Base-by-base conservation (phyloP, 2,797 vertebrate genomes). In the Dromococcyx pavoninus region DNA sequence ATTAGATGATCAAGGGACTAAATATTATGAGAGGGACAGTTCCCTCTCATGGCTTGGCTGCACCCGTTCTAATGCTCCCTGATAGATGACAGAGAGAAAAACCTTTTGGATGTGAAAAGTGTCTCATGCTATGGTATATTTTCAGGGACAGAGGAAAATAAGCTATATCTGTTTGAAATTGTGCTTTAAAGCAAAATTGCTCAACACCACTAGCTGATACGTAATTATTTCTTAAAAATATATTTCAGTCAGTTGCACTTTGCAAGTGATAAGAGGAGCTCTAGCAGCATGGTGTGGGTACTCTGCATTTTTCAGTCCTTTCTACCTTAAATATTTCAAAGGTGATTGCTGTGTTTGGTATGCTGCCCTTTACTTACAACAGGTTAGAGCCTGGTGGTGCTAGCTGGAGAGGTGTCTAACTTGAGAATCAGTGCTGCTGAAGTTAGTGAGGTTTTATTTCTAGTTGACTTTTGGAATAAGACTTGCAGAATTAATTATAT, bases 21-120 rank as follows among this genome's bases (percentile, higher is more conserved):
- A 70, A 54, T 64, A 48, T 6, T 50, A 14, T 48, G 24, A 48
- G 14, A 27, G 11, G 9, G 41, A 24, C 10, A 17, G 30, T 57
- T 93, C 14, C 14, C 80, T 92, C 46, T 89, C 19, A n/a, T 28
- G 50, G 13, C 27, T 91, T 79, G 85, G 23, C 35, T 78, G 30
- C 23, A 15, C 13, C 18, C 9, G 35, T 78, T n/a, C 43, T 74
- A 50, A 57, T 76, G 81, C 13, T 83, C 35, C 32, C 9, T 17
- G 13, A 33, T 4, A 25, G 12, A 43, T 5, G 11, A 54, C 37
- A 73, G n/a, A 77, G 30, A 54, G 16, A 54, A 74, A 70, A 83
- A 54, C 27, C 19, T 11, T 54, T 65, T 76, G 58, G 28, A 44
- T 69, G 41, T 93, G 33, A 11, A 84, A 30, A 8, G 5, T 83